Percentiles rank a stretch among this genome's conserved stretches.
These are phyloP conservation scores for Xiphophorus couchianus DNA, from an alignment of 2,113 vertebrate species.

Conservation along the genomic window DNA sequence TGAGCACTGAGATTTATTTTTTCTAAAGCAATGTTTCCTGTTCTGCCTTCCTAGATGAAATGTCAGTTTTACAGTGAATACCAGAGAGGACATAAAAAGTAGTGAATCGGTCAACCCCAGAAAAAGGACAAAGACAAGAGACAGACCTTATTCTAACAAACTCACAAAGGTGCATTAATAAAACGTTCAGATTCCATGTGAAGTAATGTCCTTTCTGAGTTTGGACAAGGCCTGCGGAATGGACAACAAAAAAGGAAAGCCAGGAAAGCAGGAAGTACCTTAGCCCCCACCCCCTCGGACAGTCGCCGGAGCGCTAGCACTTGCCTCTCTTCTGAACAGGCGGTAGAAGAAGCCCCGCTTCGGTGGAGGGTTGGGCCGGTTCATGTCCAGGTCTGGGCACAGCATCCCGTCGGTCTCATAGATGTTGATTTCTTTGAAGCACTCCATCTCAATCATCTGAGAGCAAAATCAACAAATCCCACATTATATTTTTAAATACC, in stretches of 20 bases:
- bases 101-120: background rate
- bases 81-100: background rate
- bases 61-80: background rate
- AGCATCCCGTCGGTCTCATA: constrained; percentile 79
- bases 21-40: background rate
- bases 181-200: background rate
- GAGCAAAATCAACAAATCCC: background rate
- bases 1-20: background rate
- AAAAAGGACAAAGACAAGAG: background rate
- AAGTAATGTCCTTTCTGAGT: constrained; percentile 6
- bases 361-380: constrained; percentile 72
- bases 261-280: constrained; percentile 74
- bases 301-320: constrained; percentile 75
- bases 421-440: constrained; percentile 91
- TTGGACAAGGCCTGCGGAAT: constrained; percentile 44
- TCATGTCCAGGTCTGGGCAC: constrained; percentile 79
- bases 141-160: constrained; percentile 40
- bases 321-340: constrained; percentile 89
- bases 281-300: constrained; percentile 80
- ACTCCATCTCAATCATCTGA: constrained; percentile 93
- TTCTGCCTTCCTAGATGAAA: background rate
- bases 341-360: constrained; percentile 89
- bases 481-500: background rate
- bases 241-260: constrained; percentile 5
- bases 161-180: background rate